These are phyloP conservation scores for Odontesthes bonariensis DNA, from an alignment of 2,113 vertebrate genomes.

Conservation along the genomic window DNA sequence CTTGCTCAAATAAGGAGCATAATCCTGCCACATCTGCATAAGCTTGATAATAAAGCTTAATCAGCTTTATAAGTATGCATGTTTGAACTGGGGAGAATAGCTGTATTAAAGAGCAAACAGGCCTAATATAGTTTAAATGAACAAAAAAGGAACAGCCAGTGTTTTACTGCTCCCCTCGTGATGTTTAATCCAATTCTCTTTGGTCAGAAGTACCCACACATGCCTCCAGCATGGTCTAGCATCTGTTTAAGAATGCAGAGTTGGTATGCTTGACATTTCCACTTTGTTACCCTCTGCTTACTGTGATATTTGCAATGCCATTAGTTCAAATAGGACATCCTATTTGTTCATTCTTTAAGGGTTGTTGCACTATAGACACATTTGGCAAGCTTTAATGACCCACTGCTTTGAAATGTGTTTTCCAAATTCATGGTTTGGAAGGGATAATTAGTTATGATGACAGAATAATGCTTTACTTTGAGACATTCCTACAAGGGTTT, in stretches of 20 bases:
- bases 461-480: not conserved
- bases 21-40: slow-evolving; percentile 14
- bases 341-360: not conserved
- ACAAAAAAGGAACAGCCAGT: slow-evolving; percentile 7
- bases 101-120: slow-evolving; percentile 13
- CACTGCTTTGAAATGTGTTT: not conserved
- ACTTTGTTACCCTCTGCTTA: slow-evolving; percentile 9
- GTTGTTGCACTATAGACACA: not conserved
- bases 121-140: slow-evolving; percentile 20
- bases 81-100: slow-evolving; percentile 11
- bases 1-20: too few relatives aligned
- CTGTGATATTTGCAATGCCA: slow-evolving; percentile 12
- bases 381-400: not conserved
- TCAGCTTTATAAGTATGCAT: not conserved
- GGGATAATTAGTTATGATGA: not conserved
- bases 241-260: slow-evolving; percentile 38
- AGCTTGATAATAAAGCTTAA: not conserved
- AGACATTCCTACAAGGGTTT: not conserved
- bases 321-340: slow-evolving; percentile 14
- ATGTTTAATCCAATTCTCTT: slow-evolving; percentile 63
- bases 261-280: slow-evolving; percentile 25
- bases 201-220: slow-evolving; percentile 50
- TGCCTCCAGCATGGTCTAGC: slow-evolving; percentile 38
- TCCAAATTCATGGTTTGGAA: not conserved
- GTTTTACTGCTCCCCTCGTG: slow-evolving; percentile 50